These are phyloP conservation scores for Phoxinus phoxinus DNA, from an alignment of 2,113 vertebrate species.

Conservation along the genomic window DNA sequence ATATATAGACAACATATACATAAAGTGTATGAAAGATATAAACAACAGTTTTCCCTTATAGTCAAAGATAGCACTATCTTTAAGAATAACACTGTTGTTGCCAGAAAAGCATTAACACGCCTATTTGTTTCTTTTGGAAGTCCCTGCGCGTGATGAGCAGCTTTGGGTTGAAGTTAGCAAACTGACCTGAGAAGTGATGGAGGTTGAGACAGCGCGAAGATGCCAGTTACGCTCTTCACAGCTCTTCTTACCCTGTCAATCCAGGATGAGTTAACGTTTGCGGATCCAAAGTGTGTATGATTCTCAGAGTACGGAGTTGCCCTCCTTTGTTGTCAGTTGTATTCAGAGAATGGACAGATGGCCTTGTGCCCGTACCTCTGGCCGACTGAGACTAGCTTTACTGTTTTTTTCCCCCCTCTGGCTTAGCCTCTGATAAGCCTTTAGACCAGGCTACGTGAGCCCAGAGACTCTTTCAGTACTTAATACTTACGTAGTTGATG, in stretches of 20 bases:
- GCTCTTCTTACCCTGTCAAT: slow-evolving; percentile 61
- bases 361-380: slow-evolving; percentile 77
- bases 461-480: slow-evolving; percentile 65
- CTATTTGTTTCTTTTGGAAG: slow-evolving; percentile 34
- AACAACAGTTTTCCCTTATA: not conserved
- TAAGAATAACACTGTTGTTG: slow-evolving; percentile 3
- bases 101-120: slow-evolving; percentile 39
- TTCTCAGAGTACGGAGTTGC: slow-evolving; percentile 61
- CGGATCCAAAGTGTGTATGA: slow-evolving; percentile 66
- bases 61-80: not conserved
- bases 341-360: slow-evolving; percentile 79
- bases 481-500: slow-evolving; percentile 63
- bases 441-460: slow-evolving; percentile 75
- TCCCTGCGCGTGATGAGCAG: slow-evolving; percentile 42
- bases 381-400: slow-evolving; percentile 77
- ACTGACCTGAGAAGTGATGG: slow-evolving; percentile 78
- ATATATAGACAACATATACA: not conserved
- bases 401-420: slow-evolving; percentile 76
- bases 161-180: slow-evolving; percentile 50
- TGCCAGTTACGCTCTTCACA: slow-evolving; percentile 53
- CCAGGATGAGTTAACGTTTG: slow-evolving; percentile 63
- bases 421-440: slow-evolving; percentile 82
- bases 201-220: slow-evolving; percentile 37
- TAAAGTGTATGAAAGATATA: not conserved
- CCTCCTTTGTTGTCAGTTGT: slow-evolving; percentile 76